Evolutionary conservation across 1,140 invertebrate genomes (phyloP).

Genomic region (Drosophila sp.): DNA sequence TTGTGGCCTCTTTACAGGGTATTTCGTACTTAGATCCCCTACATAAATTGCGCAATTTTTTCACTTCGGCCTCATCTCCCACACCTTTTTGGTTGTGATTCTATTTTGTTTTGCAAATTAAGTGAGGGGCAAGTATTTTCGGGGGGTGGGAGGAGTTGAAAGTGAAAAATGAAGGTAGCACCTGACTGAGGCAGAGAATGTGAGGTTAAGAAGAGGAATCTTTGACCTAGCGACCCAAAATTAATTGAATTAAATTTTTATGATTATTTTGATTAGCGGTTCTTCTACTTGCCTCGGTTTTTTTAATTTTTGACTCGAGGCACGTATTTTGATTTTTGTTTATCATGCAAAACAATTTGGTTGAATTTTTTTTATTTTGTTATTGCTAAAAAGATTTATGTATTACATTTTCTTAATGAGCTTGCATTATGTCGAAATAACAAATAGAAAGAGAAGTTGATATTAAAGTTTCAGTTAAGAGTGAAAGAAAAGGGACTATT

Average conservation of each 20-base stretch:
- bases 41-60: slow-evolving; percentile 42
- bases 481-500: no score
- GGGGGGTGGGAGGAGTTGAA: slow-evolving; percentile 21
- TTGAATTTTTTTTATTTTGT: slow-evolving; percentile 19
- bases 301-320: slow-evolving; percentile 28
- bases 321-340: slow-evolving; percentile 47
- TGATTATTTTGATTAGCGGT: slow-evolving; percentile 58
- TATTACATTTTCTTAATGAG: slow-evolving; percentile 50
- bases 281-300: not conserved
- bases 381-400: slow-evolving; percentile 18
- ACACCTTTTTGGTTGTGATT: slow-evolving; percentile 12
- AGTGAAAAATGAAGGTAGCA: slow-evolving; percentile 73
- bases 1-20: not conserved
- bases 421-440: slow-evolving; percentile 21
- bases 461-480: no score
- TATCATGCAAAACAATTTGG: slow-evolving; percentile 47
- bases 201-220: not conserved
- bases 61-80: slow-evolving; percentile 5
- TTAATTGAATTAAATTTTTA: slow-evolving; percentile 75
- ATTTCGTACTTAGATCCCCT: not conserved
- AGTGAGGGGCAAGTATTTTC: slow-evolving; percentile 3
- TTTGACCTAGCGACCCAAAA: slow-evolving; percentile 72
- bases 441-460: not conserved
- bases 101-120: slow-evolving; percentile 71
- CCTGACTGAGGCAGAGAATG: slow-evolving; percentile 47